Conservation (phyloP, 2,113 vertebrate species). For the Echinops telfairi region DNA sequence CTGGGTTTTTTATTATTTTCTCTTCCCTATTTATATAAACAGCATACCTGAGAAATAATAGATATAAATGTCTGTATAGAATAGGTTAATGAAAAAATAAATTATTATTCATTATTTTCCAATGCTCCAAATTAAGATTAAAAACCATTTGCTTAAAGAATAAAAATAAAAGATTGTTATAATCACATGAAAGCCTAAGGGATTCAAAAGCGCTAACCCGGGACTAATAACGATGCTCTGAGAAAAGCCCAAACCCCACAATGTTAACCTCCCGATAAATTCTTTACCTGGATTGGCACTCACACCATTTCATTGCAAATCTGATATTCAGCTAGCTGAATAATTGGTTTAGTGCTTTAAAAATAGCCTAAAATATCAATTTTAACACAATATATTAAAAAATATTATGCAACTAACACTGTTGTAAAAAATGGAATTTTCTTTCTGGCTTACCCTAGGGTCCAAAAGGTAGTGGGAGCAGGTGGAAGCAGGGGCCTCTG, state of each 20-base stretch:
- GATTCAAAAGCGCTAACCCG: not conserved
- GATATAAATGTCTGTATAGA: not conserved
- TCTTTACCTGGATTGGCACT: not conserved
- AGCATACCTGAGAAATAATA: not conserved
- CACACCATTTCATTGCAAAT: not conserved
- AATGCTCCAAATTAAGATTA: not conserved
- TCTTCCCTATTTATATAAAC: not conserved
- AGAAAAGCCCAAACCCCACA: not conserved
- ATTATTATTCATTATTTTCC: not conserved
- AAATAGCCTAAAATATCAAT: not conserved
- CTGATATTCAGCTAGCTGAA: not conserved
- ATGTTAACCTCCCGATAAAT: not conserved
- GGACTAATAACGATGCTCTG: not conserved
- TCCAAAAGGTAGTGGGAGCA: not conserved
- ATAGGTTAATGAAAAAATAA: not conserved
- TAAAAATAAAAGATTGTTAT: not conserved
- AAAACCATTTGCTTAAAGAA: constrained; percentile 14
- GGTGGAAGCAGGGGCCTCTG: not conserved
- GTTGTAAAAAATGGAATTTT: not conserved
- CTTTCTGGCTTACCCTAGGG: not conserved
- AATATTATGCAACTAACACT: not conserved
- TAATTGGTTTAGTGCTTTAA: constrained; percentile 6
- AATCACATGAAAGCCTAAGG: not conserved
- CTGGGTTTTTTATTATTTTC: not conserved
- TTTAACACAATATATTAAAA: not conserved